phyloP scores from a whole-genome alignment of 1,140 invertebrate species.

The Scaptodrosophila lebanonensis region DNA sequence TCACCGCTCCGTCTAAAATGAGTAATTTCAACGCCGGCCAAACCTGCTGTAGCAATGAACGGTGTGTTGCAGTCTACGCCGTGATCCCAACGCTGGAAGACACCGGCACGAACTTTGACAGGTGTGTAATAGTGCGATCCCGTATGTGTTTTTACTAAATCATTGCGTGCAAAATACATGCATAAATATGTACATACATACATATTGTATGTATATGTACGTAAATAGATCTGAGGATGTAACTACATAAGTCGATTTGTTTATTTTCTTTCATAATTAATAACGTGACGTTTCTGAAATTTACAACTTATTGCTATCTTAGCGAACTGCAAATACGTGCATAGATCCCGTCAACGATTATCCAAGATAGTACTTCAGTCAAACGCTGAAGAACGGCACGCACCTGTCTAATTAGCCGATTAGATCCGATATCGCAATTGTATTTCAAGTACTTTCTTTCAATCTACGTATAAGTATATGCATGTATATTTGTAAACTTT shows the following conservation, averaged over 20 bases:
- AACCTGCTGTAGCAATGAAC: conserved; percentile 15
- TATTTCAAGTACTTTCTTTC: too few species aligned
- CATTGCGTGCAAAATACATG: not conserved
- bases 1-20: conserved; percentile 24
- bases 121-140: conserved; percentile 31
- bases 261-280: too few species aligned
- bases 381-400: conserved; percentile 13
- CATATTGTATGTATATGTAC: too few species aligned
- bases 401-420: conserved; percentile 43
- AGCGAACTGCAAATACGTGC: conserved; percentile 41
- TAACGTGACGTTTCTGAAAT: conserved; percentile 12
- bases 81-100: conserved; percentile 57
- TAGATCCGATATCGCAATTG: conserved; percentile 19
- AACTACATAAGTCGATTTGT: not conserved
- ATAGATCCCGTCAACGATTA: conserved; percentile 13
- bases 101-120: conserved; percentile 34
- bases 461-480: too few species aligned
- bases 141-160: too few species aligned
- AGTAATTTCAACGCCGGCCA: conserved; percentile 10
- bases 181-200: not conserved
- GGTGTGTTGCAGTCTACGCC: conserved; percentile 49
- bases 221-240: too few species aligned
- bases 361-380: conserved; percentile 20
- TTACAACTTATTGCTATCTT: conserved; percentile 11
- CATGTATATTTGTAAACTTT: too few species aligned